Conservation (phyloP, 1,140 invertebrate species). For the Drosophila lacteicornis region DNA sequence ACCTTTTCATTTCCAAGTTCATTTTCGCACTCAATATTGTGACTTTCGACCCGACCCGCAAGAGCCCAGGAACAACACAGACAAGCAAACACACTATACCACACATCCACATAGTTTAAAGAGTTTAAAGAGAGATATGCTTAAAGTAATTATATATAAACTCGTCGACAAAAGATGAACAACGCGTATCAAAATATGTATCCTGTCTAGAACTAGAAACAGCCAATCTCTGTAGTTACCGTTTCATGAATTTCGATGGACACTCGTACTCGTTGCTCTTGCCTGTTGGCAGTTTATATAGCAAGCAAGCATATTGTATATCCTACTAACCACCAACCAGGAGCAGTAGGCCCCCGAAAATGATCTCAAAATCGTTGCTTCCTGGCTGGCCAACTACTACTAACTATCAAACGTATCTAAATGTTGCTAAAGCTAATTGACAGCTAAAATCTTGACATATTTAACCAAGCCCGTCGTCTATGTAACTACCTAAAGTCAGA, state of each 20-base stretch:
- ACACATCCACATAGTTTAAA: slow-evolving; percentile 27
- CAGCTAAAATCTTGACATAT: slow-evolving; percentile 49
- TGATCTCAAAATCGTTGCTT: slow-evolving; percentile 55
- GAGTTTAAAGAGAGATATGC: background rate
- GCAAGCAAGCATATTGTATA: slow-evolving; percentile 22
- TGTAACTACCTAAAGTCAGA: slow-evolving; percentile 71
- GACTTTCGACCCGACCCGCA: slow-evolving; percentile 51
- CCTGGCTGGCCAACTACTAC: slow-evolving; percentile 28
- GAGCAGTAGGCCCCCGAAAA: slow-evolving; percentile 17
- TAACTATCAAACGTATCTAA: slow-evolving; percentile 51
- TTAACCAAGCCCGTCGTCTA: slow-evolving; percentile 78
- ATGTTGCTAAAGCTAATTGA: slow-evolving; percentile 41
- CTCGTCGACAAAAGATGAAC: slow-evolving; percentile 42
- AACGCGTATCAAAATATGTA: slow-evolving; percentile 69
- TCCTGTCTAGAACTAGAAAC: slow-evolving; percentile 44
- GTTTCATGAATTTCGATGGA: slow-evolving; percentile 55
- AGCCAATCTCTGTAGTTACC: slow-evolving; percentile 58
- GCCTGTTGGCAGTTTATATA: slow-evolving; percentile 39
- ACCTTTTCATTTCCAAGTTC: slow-evolving; percentile 62
- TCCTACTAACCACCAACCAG: slow-evolving; percentile 16
- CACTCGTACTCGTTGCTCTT: slow-evolving; percentile 37
- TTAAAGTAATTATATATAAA: slow-evolving; percentile 49
- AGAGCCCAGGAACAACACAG: slow-evolving; percentile 26
- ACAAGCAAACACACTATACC: slow-evolving; percentile 27
- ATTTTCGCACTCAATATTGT: slow-evolving; percentile 44